Conservation (phyloP, 2,888 invertebrate species). For the Macrosiphum euphorbiae region DNA sequence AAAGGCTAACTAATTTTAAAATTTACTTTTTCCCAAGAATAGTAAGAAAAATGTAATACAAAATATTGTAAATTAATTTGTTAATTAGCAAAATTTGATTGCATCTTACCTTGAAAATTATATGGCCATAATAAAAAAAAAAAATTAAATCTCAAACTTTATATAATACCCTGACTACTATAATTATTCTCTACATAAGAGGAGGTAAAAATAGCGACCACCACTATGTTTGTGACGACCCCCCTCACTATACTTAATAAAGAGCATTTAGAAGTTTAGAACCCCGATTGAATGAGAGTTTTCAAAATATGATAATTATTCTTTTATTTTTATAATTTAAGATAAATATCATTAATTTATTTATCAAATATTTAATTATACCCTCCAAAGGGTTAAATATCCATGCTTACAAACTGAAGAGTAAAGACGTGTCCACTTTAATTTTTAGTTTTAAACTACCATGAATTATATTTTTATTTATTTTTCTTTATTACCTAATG, state of each 20-base stretch:
- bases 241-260: background rate
- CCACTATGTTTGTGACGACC: background rate
- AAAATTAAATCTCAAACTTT: background rate
- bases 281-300: rapidly evolving
- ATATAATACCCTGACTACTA: background rate
- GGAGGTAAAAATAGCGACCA: background rate
- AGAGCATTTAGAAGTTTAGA: background rate
- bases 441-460: background rate
- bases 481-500: too few species aligned
- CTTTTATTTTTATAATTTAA: background rate
- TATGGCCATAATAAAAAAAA: background rate
- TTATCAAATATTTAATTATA: background rate
- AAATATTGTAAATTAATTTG: background rate
- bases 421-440: background rate
- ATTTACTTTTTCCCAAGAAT: background rate
- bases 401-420: background rate
- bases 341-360: background rate
- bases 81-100: background rate
- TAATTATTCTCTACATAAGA: background rate
- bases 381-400: background rate
- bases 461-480: background rate
- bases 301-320: background rate
- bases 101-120: background rate
- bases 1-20: background rate
- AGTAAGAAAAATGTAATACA: background rate